phyloP scores from a whole-genome alignment of 2,888 invertebrate genomes.

The Monoplex corrugatus region DNA sequence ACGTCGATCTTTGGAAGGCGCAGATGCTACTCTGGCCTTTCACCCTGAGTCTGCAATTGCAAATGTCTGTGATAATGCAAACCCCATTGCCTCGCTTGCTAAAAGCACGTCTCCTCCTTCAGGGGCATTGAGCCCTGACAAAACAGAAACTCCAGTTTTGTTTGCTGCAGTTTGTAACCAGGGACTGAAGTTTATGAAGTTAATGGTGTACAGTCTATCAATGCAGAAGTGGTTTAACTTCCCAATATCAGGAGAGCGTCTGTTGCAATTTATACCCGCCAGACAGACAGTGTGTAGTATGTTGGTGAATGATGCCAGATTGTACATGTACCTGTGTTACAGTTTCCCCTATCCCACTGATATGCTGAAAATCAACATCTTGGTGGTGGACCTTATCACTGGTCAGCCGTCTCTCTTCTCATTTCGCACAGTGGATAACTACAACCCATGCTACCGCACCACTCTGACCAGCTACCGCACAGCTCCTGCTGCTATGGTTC shows the following conservation, averaged over 20 bases:
- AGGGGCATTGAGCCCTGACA: constrained; percentile 41
- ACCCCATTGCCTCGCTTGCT: neutral
- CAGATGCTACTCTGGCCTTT: constrained; percentile 49
- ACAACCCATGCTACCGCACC: constrained; percentile 78
- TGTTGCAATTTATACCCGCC: constrained; percentile 75
- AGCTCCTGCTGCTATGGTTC: constrained; percentile 77
- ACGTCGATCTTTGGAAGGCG: constrained; percentile 60
- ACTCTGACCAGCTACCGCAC: constrained; percentile 77
- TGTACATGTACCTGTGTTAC: constrained; percentile 78
- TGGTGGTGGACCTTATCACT: constrained; percentile 74
- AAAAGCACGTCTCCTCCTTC: neutral
- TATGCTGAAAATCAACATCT: constrained; percentile 77
- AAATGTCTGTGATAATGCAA: constrained; percentile 57
- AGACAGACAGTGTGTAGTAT: constrained; percentile 76
- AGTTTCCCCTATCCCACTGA: constrained; percentile 79
- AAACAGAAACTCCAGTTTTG: constrained; percentile 61
- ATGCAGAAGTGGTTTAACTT: constrained; percentile 76
- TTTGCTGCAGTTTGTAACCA: constrained; percentile 76
- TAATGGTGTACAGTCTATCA: constrained; percentile 73
- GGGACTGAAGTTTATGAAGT: constrained; percentile 76
- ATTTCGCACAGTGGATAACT: constrained; percentile 75
- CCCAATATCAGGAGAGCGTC: constrained; percentile 73
- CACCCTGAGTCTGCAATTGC: constrained; percentile 49
- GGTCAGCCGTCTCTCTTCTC: constrained; percentile 74
- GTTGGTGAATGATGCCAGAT: constrained; percentile 70